A percentile compares a stretch with the other conserved stretches of the same genome.
These are phyloP conservation scores for Amphiprion clarkii DNA, from an alignment of 2,797 vertebrate genomes.

Conservation along the genomic window DNA sequence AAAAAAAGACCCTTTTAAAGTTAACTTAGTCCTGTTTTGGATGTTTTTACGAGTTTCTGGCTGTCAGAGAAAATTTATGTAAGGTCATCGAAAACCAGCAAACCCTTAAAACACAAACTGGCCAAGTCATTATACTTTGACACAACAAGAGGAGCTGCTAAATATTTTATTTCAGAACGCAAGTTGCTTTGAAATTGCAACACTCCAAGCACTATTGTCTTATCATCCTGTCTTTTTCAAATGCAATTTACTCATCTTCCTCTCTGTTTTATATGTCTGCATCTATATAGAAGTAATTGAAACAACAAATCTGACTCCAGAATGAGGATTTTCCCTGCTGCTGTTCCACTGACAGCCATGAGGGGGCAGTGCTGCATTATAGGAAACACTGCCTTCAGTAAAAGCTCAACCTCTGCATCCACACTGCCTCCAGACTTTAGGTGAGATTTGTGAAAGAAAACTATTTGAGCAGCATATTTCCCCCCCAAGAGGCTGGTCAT, in stretches of 20 bases:
- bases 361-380: constrained; percentile 76
- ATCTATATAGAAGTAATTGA: not conserved
- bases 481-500: constrained; percentile 50
- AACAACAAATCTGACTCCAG: not conserved
- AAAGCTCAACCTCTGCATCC: constrained; percentile 12
- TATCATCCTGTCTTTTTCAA: not conserved
- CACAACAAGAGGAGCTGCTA: not conserved
- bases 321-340: not conserved
- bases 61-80: not conserved
- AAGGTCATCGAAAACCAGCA: not conserved
- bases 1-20: no score
- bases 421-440: constrained; percentile 11
- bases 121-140: not conserved
- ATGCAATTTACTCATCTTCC: no score
- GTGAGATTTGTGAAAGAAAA: constrained; percentile 60
- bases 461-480: constrained; percentile 50
- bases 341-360: constrained; percentile 44
- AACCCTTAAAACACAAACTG: not conserved
- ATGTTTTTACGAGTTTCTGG: not conserved
- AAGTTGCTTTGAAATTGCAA: not conserved
- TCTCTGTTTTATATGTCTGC: not conserved
- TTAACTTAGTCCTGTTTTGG: not conserved
- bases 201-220: not conserved
- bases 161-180: constrained; percentile 2
- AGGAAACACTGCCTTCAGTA: not conserved